Base-by-base conservation (phyloP, 2,888 invertebrate genomes). In the Pogonocherus hispidulus region DNA sequence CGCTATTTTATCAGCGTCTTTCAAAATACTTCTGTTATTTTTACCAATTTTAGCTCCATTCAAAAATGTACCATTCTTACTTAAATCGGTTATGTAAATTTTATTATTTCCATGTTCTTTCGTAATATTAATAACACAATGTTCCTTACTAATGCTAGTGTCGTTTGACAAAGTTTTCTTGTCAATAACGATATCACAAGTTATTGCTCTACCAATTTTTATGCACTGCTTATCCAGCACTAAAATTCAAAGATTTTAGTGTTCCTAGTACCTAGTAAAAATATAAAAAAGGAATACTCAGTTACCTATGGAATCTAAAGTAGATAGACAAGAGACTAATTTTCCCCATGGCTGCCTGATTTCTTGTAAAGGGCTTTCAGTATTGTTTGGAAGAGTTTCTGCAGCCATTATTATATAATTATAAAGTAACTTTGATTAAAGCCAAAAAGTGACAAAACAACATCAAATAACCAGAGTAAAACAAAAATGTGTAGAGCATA, bases 11-110 rank as follows among this genome's bases (percentile, higher is more conserved):
- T 69, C 70, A 6, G 60, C 54, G 57, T 67, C 49, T 19, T 57
- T 72, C 19, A 74, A 60, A 8, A 37, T 19, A 16, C 52, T 37
- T 19, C 27, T 90, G 9, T 91, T 90, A n/a, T 90, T 90, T 82
- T 89, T 91, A 62, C 94, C 94, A 75, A 96, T 88, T 81, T 87
- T 88, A 69, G 87, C 86, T 9, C 90, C 90, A 86, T 96, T 95
- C 0, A 96, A 84, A 86, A 90, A 96, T 0, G 96, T 96, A 0
- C 96, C 96, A 87, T 96, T 96, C 76, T 92, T 91, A 54, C 95
- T 95, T 0, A 88, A 81, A 81, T 96, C 96, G 79, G 90, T 88
- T 2, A 94, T 76, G 56, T 78, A 80, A 2, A 80, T 76, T 3
- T 74, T 63, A 8, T 70, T 68, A 16, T 71, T 68, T 8, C 76